Evolutionary conservation across 2,888 invertebrate genomes (phyloP).

Genomic region (Pinctada fucata): DNA sequence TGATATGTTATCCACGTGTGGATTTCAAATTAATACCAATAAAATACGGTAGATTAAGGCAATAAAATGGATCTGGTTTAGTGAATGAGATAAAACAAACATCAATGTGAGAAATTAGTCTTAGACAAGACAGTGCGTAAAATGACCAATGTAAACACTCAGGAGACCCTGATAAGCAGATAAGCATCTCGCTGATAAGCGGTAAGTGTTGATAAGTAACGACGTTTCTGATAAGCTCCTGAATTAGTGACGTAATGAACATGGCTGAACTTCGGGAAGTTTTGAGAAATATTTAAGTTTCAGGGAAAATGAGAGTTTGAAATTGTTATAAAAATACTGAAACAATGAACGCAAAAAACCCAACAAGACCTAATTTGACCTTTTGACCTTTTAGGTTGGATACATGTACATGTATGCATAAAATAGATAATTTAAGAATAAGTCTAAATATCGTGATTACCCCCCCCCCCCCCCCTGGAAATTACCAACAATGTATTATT

Average conservation of each 20-base stretch:
- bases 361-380: too few relatives aligned
- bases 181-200: slow-evolving; percentile 1
- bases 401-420: too few relatives aligned
- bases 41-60: slow-evolving; percentile 20
- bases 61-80: slow-evolving; percentile 12
- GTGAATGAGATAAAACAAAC: slow-evolving; percentile 5
- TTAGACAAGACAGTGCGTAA: background rate
- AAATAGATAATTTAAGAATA: too few relatives aligned
- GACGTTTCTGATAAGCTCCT: slow-evolving; percentile 4
- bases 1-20: background rate
- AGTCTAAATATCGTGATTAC: too few relatives aligned
- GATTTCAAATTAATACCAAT: slow-evolving; percentile 10
- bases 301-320: too few relatives aligned
- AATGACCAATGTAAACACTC: slow-evolving; percentile 12
- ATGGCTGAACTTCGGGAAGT: background rate
- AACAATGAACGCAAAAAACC: too few relatives aligned
- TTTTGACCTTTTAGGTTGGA: too few relatives aligned
- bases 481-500: too few relatives aligned
- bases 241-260: background rate
- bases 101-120: background rate
- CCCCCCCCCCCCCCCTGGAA: too few relatives aligned
- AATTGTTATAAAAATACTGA: too few relatives aligned
- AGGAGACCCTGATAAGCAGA: background rate
- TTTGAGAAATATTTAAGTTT: too few relatives aligned
- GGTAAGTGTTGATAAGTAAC: slow-evolving; percentile 6